phyloP scores from a whole-genome alignment of 2,797 vertebrate genomes.

The Enteromius treurensis region DNA sequence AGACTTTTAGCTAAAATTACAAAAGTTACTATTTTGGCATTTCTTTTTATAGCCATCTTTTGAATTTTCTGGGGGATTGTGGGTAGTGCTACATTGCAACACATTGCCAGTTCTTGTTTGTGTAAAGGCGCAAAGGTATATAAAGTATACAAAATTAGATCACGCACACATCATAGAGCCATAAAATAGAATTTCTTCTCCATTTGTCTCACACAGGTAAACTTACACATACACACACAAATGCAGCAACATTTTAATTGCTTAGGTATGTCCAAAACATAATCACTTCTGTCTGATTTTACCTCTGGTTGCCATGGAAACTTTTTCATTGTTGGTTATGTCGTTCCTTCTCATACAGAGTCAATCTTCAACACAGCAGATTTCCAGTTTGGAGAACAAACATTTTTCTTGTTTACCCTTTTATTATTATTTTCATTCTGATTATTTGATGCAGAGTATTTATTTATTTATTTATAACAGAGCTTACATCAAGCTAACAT shows the following conservation, averaged over 20 bases:
- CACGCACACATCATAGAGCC: neutral
- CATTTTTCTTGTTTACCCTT: neutral
- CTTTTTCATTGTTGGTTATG: slow-evolving; percentile 36
- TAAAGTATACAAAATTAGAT: neutral
- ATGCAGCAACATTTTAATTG: slow-evolving; percentile 30
- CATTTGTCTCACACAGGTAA: neutral
- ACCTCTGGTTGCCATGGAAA: slow-evolving; percentile 54
- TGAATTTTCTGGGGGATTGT: slow-evolving; percentile 16
- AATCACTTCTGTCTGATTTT: slow-evolving; percentile 17
- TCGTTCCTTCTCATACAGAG: slow-evolving; percentile 2
- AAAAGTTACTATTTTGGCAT: slow-evolving; percentile 50
- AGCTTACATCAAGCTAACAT: too few species aligned
- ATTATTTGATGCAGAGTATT: neutral
- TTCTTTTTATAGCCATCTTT: slow-evolving; percentile 31
- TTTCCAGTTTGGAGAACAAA: neutral
- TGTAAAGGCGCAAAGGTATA: neutral
- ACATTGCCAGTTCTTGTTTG: slow-evolving; percentile 6
- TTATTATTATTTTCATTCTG: neutral
- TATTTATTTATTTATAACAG: neutral
- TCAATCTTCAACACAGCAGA: slow-evolving; percentile 13
- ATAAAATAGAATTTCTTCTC: neutral
- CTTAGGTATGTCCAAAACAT: slow-evolving; percentile 21
- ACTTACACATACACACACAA: neutral
- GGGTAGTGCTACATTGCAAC: slow-evolving; percentile 18
- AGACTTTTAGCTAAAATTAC: slow-evolving; percentile 36